A percentile compares a stretch with the other conserved stretches of the same genome.
phyloP scores from a whole-genome alignment of 2,888 invertebrate species.

The Congeria kusceri region DNA sequence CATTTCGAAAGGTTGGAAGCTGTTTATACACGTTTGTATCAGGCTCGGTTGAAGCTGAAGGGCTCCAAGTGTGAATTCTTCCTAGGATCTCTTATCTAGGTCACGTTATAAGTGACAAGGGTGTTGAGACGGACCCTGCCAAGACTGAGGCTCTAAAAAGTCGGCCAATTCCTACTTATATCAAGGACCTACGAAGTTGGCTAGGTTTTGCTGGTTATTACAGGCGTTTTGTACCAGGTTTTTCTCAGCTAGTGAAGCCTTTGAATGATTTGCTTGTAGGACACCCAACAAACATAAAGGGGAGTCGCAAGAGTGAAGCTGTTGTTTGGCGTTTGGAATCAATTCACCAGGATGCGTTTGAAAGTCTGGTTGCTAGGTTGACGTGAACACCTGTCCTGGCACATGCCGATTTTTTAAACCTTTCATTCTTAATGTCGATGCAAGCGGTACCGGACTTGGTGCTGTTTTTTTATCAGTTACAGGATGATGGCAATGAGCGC shows the following conservation, averaged over 20 bases:
- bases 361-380: neutral
- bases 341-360: neutral
- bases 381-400: conserved; percentile 37
- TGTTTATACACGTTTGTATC: neutral
- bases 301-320: neutral
- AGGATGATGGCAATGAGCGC: conserved; percentile 24
- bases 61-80: conserved; percentile 2
- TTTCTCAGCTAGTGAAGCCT: too few species aligned
- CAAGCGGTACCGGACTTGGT: conserved; percentile 19
- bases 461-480: conserved; percentile 30
- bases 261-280: conserved; percentile 14
- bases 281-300: neutral
- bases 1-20: neutral
- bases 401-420: conserved; percentile 50
- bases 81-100: neutral
- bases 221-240: neutral
- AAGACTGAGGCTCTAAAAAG: neutral
- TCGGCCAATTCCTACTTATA: too few species aligned
- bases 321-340: neutral
- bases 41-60: conserved; percentile 1
- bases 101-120: neutral
- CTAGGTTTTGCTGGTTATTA: neutral
- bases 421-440: conserved; percentile 39
- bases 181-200: neutral
- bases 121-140: conserved; percentile 9